Conservation (phyloP, 2,113 vertebrate species). For the Chrysemys picta region DNA sequence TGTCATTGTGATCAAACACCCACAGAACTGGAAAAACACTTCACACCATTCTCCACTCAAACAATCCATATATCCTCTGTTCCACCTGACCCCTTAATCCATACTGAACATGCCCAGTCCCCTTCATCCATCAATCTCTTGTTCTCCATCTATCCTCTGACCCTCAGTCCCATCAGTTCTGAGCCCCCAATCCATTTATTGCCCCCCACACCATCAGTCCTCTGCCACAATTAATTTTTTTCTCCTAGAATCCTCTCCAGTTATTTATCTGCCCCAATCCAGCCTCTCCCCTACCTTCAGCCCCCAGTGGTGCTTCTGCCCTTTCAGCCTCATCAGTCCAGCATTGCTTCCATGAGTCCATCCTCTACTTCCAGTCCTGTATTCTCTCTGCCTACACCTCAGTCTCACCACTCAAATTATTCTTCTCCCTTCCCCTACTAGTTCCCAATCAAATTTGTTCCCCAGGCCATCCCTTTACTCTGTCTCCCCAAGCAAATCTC, state of each 20-base stretch:
- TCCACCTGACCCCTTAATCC: not conserved
- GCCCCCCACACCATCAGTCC: constrained; percentile 1
- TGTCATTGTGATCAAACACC: not conserved
- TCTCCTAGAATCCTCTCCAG: not conserved
- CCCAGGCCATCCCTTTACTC: not conserved
- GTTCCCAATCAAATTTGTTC: not conserved
- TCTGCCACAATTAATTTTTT: constrained; percentile 16
- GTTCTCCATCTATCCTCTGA: not conserved
- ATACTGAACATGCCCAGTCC: not conserved
- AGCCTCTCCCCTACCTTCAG: not conserved
- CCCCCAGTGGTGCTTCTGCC: not conserved
- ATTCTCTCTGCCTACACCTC: not conserved
- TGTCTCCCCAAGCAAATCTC: not conserved
- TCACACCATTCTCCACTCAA: not conserved
- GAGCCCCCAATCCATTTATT: not conserved
- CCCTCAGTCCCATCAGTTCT: not conserved
- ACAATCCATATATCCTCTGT: not conserved
- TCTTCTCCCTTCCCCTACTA: fast-evolving
- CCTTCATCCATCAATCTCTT: constrained; percentile 26
- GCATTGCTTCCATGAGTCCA: not conserved
- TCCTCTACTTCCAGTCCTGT: not conserved
- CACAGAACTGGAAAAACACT: not conserved
- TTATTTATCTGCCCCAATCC: not conserved
- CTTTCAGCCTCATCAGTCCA: not conserved
- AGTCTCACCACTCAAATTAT: not conserved